Conservation (phyloP, 2,113 vertebrate genomes). For the Dipodomys stephensi region DNA sequence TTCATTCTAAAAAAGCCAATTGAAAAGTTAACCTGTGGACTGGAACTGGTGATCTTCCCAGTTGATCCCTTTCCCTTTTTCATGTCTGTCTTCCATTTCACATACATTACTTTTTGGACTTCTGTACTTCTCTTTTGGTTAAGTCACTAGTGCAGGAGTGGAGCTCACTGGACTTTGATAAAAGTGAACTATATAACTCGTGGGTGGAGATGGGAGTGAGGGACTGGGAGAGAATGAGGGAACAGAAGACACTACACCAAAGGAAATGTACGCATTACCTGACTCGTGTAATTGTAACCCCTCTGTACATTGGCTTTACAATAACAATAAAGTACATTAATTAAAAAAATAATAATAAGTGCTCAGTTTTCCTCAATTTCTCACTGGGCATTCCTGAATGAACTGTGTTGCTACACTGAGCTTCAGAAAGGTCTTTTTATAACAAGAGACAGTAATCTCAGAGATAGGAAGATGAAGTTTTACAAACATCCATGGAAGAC, state of each 20-base stretch:
- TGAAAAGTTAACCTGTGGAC: not conserved
- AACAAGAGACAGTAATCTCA: not conserved
- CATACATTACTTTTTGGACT: too few species aligned
- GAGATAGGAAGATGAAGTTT: not conserved
- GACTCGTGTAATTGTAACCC: too few species aligned
- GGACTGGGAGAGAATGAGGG: too few species aligned
- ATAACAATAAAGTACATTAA: too few species aligned
- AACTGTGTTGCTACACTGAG: not conserved
- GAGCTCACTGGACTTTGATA: too few species aligned
- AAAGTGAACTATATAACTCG: too few species aligned
- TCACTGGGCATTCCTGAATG: not conserved
- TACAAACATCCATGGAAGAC: not conserved
- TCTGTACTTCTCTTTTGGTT: not conserved
- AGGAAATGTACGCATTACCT: too few species aligned
- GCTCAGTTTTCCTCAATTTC: not conserved
- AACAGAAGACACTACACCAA: too few species aligned
- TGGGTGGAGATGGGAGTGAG: too few species aligned
- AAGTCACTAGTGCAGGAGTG: not conserved
- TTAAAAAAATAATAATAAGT: too few species aligned
- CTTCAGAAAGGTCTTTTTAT: not conserved
- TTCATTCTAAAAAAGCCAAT: not conserved
- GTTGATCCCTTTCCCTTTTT: accelerated
- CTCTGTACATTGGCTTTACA: too few species aligned
- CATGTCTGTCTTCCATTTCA: not conserved
- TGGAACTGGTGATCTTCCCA: not conserved